Conservation (phyloP, 2,888 invertebrate genomes). For the Onchidella celtica region DNA sequence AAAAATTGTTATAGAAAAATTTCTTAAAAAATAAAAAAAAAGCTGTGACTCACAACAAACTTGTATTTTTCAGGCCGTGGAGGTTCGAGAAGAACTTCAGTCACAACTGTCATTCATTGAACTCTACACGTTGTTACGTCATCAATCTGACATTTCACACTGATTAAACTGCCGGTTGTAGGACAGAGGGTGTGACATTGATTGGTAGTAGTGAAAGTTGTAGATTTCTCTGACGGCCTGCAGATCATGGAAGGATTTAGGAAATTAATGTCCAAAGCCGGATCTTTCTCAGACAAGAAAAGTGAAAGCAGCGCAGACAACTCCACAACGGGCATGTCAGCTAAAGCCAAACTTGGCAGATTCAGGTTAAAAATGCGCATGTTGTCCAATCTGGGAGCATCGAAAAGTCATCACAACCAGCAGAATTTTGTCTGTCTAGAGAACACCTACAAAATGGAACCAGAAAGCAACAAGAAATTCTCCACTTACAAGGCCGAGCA, state of each 20-base stretch:
- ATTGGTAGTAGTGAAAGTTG: no score
- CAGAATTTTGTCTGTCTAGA: constrained; percentile 55
- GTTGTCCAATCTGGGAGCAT: constrained; percentile 47
- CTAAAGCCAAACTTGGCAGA: constrained; percentile 32
- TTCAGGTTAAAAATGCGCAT: constrained; percentile 49
- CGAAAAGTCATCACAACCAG: constrained; percentile 18
- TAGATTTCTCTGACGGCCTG: no score
- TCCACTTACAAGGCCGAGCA: constrained; percentile 61
- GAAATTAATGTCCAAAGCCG: constrained; percentile 11
- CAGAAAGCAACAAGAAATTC: constrained; percentile 58
- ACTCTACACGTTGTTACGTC: no score
- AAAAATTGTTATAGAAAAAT: no score
- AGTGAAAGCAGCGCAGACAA: constrained; percentile 46
- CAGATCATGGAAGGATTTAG: constrained; percentile 36
- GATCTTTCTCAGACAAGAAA: constrained; percentile 48
- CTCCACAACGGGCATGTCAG: constrained; percentile 13
- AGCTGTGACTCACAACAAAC: no score
- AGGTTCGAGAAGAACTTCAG: no score
- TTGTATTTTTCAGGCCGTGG: no score
- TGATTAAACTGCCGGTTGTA: no score
- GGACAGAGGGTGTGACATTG: no score
- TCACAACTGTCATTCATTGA: no score
- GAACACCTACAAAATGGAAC: constrained; percentile 66
- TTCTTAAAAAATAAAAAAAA: no score
- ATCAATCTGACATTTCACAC: no score